Evolutionary conservation across 2,113 vertebrate genomes (phyloP).

Genomic region (Verasper variegatus): DNA sequence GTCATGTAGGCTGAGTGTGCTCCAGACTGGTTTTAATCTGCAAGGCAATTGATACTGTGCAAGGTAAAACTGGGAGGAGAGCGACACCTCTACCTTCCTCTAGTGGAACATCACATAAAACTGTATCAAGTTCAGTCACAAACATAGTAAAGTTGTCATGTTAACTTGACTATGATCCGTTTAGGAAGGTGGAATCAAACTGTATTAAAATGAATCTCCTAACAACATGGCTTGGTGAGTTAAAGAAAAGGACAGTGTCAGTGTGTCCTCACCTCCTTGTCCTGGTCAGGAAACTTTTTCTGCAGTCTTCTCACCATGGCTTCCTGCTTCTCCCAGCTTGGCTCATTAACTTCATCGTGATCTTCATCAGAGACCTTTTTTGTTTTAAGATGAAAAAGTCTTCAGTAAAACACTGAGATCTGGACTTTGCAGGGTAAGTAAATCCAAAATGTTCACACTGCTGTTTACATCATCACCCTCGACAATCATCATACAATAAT

Average conservation of each 20-base stretch:
- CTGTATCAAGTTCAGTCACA: too few relatives aligned
- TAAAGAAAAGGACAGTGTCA: not conserved
- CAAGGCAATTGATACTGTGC: too few relatives aligned
- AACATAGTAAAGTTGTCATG: too few relatives aligned
- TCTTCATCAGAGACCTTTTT: conserved; percentile 27
- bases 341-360: conserved; percentile 66
- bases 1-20: too few relatives aligned
- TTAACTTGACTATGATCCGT: too few relatives aligned
- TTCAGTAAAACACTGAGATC: not conserved
- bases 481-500: not conserved
- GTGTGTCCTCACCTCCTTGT: conserved; percentile 86
- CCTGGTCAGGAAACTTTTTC: conserved; percentile 87
- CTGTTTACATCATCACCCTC: not conserved
- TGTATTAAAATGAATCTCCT: not conserved
- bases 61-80: too few relatives aligned
- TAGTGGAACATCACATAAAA: too few relatives aligned
- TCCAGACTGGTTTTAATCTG: too few relatives aligned
- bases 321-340: conserved; percentile 87
- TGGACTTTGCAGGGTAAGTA: not conserved
- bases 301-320: conserved; percentile 89
- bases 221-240: not conserved
- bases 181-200: not conserved
- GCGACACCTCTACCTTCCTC: too few relatives aligned
- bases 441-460: not conserved
- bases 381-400: not conserved